Base-by-base conservation (phyloP, 2,113 vertebrate species). In the Rhinopomastus cyanomelas region DNA sequence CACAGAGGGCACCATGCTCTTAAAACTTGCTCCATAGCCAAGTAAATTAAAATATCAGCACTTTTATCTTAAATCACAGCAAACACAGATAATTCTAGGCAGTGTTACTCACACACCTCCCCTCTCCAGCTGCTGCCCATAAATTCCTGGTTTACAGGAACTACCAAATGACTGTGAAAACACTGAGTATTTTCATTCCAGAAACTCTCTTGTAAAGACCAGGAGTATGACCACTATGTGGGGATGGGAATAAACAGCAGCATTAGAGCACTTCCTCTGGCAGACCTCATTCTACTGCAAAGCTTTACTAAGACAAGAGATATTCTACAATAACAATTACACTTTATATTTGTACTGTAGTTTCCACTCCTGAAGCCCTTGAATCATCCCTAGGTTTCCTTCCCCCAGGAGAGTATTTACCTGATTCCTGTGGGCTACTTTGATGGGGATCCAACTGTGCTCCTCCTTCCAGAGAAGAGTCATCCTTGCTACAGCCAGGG, bases 391-490 rank as follows among this genome's bases (percentile, higher is more conserved):
- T 60, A 60, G 13, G 19, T 74, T 80, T 92, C 64, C 51, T 59
- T 81, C 20, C 8, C 34, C 51, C 22, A 32, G 7, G 5, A 68
- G 65, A 72, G 59, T 48, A 42, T 12, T 80, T 96, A 98, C 97
- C 98, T 93, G 96, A 78, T 71, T 96, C 94, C 8, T 91, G 75
- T 8, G 89, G 96, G 61, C 79, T 95, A 19, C 93, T 96, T 42
- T 94, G 89, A 67, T 27, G 51, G 15, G 60, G 8, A 65, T 94
- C 95, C 71, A 94, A 5, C 32, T 94, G 95, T 79, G 88, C 71
- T 72, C 44, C 79, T 67, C 48, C 77, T 83, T 94, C 93, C 53
- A 93, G 64, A 6, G 90, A 81, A 27, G 93, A 62, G 36, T 6
- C 69, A 2, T 92, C 86, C 85, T 85, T 91, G 80, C 68, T 67